phyloP scores from a whole-genome alignment of 2,888 invertebrate genomes.

The Pandemis cinnamomeana region DNA sequence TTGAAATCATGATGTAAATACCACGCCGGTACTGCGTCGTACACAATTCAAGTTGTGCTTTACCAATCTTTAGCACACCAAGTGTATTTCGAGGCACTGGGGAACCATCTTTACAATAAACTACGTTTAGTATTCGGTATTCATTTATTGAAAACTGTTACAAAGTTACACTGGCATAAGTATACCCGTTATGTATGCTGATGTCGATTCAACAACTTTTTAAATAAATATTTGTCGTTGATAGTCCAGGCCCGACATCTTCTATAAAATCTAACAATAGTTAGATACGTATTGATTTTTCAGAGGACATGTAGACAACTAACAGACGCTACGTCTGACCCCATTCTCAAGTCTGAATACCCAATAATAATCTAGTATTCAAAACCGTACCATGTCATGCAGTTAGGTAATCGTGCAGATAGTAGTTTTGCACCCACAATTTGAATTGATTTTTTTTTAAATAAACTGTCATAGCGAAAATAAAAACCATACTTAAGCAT shows the following conservation, averaged over 20 bases:
- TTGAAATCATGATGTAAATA: constrained; percentile 26
- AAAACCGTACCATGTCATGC: not conserved
- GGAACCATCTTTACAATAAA: not conserved
- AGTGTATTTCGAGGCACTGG: not conserved
- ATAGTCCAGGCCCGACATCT: too few species aligned
- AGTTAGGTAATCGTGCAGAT: not conserved
- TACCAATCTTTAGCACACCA: not conserved
- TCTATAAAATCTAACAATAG: too few species aligned
- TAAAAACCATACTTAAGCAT: not conserved
- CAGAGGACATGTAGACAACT: not conserved
- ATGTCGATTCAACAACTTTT: too few species aligned
- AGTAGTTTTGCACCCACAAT: too few species aligned
- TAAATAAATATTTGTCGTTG: too few species aligned
- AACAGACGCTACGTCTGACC: constrained; percentile 5
- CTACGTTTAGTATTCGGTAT: too few species aligned
- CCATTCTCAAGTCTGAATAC: not conserved
- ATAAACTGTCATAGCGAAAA: too few species aligned
- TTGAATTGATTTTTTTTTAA: too few species aligned
- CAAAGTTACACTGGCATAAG: too few species aligned
- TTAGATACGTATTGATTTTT: not conserved
- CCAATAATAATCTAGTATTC: not conserved
- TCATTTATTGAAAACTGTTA: too few species aligned
- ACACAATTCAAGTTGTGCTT: not conserved
- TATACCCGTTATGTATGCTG: too few species aligned
- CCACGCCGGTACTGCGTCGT: constrained; percentile 22